Percentiles rank a stretch among this genome's conserved stretches.
Conservation (phyloP, 2,113 vertebrate genomes). For the Callaeas wilsoni region DNA sequence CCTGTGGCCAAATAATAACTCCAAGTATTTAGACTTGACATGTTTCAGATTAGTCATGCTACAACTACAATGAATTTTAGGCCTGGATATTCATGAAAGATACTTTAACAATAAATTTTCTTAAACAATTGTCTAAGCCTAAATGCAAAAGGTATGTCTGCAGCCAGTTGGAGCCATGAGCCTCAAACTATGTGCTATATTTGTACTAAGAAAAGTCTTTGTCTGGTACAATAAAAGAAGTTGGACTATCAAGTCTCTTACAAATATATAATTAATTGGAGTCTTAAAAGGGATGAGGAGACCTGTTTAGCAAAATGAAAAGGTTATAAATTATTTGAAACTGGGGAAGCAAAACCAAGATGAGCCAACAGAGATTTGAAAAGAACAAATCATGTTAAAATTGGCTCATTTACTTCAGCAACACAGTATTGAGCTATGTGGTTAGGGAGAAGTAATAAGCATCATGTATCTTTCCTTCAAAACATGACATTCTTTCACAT, state of each 20-base stretch:
- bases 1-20: neutral
- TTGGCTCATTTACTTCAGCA: neutral
- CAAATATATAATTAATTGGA: constrained; percentile 4
- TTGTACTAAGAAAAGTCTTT: neutral
- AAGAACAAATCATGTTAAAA: constrained; percentile 17
- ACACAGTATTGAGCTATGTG: neutral
- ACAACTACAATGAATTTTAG: neutral
- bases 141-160: neutral
- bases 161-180: neutral
- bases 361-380: neutral
- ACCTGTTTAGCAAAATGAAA: neutral
- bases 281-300: neutral
- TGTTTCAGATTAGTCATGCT: neutral
- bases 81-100: neutral
- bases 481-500: constrained; percentile 23
- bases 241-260: neutral
- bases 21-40: neutral
- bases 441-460: neutral
- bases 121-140: neutral
- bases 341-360: neutral
- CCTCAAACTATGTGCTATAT: neutral
- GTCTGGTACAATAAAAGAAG: neutral
- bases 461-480: constrained; percentile 11
- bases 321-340: constrained; percentile 16
- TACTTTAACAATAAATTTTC: neutral